phyloP scores from a whole-genome alignment of 2,113 vertebrate species.

The Acanthochromis polyacanthus region DNA sequence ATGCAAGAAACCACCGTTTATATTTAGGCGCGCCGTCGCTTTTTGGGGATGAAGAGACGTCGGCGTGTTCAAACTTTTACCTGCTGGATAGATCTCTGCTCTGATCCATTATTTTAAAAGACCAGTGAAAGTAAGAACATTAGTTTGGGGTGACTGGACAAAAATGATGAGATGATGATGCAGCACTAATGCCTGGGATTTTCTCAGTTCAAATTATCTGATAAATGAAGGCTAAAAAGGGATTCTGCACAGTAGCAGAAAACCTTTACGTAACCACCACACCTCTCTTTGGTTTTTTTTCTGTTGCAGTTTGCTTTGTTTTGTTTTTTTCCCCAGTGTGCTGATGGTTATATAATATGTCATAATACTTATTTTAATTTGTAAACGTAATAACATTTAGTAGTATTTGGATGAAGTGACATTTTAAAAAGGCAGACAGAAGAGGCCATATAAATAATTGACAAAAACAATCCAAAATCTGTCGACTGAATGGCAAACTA shows the following conservation, averaged over 20 bases:
- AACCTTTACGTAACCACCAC: neutral
- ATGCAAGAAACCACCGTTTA: neutral
- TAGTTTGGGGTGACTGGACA: constrained; percentile 59
- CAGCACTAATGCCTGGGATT: constrained; percentile 46
- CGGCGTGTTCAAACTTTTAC: constrained; percentile 17
- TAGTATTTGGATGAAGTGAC: too few species aligned
- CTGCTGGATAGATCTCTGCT: neutral
- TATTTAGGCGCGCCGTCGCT: neutral
- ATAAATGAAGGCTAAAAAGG: constrained; percentile 29
- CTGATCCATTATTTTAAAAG: constrained; percentile 46
- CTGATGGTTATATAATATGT: too few species aligned
- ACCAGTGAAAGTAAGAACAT: constrained; percentile 47
- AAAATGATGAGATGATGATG: constrained; percentile 60
- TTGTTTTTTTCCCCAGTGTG: too few species aligned
- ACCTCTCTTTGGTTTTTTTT: neutral
- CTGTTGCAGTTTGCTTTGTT: too few species aligned
- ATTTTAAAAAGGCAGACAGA: too few species aligned
- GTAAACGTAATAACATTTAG: too few species aligned
- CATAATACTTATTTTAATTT: too few species aligned
- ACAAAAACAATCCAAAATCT: too few species aligned
- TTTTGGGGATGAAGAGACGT: neutral
- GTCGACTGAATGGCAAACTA: too few species aligned
- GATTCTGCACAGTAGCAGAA: constrained; percentile 20
- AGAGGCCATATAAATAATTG: too few species aligned
- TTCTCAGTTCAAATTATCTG: constrained; percentile 43